Conservation (phyloP, 2,797 vertebrate species). For the Paguma larvata region DNA sequence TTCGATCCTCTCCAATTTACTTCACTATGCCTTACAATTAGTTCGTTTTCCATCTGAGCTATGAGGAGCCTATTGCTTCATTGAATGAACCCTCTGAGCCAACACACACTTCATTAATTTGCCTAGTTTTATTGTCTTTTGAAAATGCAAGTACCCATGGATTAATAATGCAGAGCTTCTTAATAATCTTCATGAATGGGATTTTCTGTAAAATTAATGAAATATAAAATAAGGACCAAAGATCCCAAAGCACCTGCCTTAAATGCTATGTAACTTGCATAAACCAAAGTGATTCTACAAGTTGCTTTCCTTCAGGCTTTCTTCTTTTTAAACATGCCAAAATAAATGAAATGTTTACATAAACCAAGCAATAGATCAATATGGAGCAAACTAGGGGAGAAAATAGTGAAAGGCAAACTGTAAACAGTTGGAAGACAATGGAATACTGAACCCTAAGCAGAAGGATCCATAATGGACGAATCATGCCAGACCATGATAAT, state of each 20-base stretch:
- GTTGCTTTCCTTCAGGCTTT: conserved; percentile 8
- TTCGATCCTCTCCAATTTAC: background rate
- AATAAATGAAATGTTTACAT: conserved; percentile 13
- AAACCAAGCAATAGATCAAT: conserved; percentile 16
- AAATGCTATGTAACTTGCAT: conserved; percentile 2
- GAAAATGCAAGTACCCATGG: conserved; percentile 15
- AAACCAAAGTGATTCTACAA: conserved; percentile 10
- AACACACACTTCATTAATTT: background rate
- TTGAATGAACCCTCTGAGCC: background rate
- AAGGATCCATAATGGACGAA: conserved; percentile 53
- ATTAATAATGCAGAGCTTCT: conserved; percentile 23
- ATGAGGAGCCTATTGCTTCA: background rate
- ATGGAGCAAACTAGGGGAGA: background rate
- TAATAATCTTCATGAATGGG: background rate
- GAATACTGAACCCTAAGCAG: conserved; percentile 36
- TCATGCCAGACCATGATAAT: conserved; percentile 34
- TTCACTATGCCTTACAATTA: background rate
- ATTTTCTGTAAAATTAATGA: conserved; percentile 32
- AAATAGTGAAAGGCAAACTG: conserved; percentile 61
- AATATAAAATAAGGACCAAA: background rate
- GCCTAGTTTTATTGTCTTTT: conserved; percentile 23
- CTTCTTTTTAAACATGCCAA: background rate
- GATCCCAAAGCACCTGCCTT: background rate
- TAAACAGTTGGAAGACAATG: conserved; percentile 70
- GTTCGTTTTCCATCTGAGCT: background rate